Evolutionary conservation across 2,797 vertebrate genomes (phyloP), one percentile per base, ranked within the genome.

Genomic region (Cossypha heuglini): DNA sequence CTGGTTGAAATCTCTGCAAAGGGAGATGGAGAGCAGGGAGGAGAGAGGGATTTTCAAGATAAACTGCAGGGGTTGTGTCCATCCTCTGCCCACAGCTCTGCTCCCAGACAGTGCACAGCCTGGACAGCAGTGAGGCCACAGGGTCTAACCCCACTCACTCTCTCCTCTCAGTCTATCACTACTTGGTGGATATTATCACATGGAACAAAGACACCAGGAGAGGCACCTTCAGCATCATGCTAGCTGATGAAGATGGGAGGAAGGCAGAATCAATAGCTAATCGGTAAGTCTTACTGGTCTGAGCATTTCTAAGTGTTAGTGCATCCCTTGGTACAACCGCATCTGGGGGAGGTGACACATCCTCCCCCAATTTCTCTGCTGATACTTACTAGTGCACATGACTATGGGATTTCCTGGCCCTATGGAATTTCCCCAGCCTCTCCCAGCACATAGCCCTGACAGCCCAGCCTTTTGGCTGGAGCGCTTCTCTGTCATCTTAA

Each of bases 121-220:
- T 51, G 52, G 21, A 66, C 26, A 38, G 75, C 91, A 72, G n/a
- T 3, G 8, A 55, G 24, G 3, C 3, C 31, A 42, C 49, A 35
- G 19, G 35, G 13, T 10, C 33, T 79, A 42, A 94, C 40, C 10
- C 0, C 3, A 1, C 40, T 66, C 26, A 0, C 62, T 90, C 24
- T 67, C 72, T 21, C 72, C 61, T 75, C 73, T 28, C 93, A 98
- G 98, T 98, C n/a, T 97, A 97, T 93, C 97, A 98, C 94, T 98
- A 98, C 92, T 95, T 97, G 48, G 92, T 98, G 97, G 98, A 98
- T 37, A 96, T 98, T 55, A 63, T 95, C 57, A 97, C 97, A 1
- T 98, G 97, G 98, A 98, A 97, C 86, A 97, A 94, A 73, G 88
- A 89, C 19, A 66, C 95, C 76, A 97, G 97, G 76, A 97, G 97